Percentiles rank a stretch among this genome's conserved stretches.
phyloP scores from a whole-genome alignment of 2,797 vertebrate genomes.

The Staurois parvus region DNA sequence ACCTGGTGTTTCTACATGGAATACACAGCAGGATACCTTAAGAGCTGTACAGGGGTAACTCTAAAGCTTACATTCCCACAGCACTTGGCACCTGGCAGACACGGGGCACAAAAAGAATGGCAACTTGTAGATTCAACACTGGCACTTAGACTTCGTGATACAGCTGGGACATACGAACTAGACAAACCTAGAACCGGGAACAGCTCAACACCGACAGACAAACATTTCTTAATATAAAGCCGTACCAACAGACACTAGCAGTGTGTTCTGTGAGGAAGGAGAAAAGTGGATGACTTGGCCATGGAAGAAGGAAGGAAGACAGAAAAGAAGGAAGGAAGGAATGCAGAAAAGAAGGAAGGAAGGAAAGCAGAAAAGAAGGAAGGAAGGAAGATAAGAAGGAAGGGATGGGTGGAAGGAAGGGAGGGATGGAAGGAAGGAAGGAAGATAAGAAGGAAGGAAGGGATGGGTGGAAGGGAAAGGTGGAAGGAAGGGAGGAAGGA shows the following conservation, averaged over 20 bases:
- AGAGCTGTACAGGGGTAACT: neutral
- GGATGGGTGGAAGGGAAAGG: neutral
- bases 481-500: neutral
- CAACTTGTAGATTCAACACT: neutral
- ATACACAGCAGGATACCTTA: neutral
- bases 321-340: too few species aligned
- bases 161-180: constrained; percentile 1
- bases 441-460: too few species aligned
- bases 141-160: neutral
- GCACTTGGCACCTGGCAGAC: constrained; percentile 29
- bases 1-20: neutral
- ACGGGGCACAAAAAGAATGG: constrained; percentile 3
- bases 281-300: too few species aligned
- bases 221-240: neutral
- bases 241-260: neutral
- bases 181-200: constrained; percentile 32
- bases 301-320: too few species aligned
- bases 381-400: neutral
- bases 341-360: too few species aligned
- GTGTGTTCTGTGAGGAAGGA: neutral
- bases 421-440: too few species aligned
- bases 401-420: neutral
- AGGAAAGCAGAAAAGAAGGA: too few species aligned
- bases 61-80: constrained; percentile 23
- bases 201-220: constrained; percentile 18